Evolutionary conservation across 2,797 vertebrate species (phyloP).

Genomic region (Adrianichthys oophorus): DNA sequence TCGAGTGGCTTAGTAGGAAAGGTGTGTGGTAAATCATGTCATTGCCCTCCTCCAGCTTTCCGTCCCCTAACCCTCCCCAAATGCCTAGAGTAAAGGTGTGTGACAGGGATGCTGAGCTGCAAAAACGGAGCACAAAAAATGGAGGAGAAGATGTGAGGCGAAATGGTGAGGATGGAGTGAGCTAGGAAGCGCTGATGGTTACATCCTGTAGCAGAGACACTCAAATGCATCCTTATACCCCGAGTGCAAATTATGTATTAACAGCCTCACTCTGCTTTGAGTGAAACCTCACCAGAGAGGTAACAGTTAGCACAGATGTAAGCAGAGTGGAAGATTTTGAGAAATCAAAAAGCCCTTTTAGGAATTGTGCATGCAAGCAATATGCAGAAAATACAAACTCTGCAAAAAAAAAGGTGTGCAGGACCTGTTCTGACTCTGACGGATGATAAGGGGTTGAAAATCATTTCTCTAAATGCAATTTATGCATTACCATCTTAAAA

Average conservation of each 20-base stretch:
- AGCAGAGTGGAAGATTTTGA: conserved; percentile 19
- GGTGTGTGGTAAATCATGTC: conserved; percentile 23
- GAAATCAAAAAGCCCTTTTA: conserved; percentile 12
- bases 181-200: conserved; percentile 41
- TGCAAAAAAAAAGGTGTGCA: not conserved
- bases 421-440: too few species aligned
- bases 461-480: too few species aligned
- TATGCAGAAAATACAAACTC: not conserved
- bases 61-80: conserved; percentile 8
- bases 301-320: conserved; percentile 20
- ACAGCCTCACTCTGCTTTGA: conserved; percentile 38
- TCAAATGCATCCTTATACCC: conserved; percentile 43
- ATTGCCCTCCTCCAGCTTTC: conserved; percentile 19
- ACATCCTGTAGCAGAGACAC: conserved; percentile 30
- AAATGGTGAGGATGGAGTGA: not conserved
- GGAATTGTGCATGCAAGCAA: not conserved
- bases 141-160: too few species aligned
- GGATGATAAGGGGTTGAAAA: too few species aligned
- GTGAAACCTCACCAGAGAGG: conserved; percentile 36
- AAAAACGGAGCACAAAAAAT: not conserved
- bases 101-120: conserved; percentile 10
- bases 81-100: conserved; percentile 26
- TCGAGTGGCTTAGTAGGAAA: conserved; percentile 21
- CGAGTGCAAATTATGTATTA: conserved; percentile 63
- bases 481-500: too few species aligned